A percentile compares a stretch with the other conserved stretches of the same genome.
phyloP scores from a whole-genome alignment of 23 tunicate species.

The Halocynthia roretzi region DNA sequence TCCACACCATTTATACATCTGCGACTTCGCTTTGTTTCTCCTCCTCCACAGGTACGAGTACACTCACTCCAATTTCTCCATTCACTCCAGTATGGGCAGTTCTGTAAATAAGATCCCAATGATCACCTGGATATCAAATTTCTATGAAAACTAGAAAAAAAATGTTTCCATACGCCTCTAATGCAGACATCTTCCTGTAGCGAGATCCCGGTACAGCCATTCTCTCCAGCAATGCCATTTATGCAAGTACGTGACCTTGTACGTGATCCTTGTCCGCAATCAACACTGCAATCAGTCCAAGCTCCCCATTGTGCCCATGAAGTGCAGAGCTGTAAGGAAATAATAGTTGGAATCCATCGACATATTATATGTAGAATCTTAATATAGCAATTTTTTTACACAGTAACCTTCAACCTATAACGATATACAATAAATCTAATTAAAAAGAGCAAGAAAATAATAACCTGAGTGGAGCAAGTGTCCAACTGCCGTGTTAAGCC shows the following conservation, averaged over 20 bases:
- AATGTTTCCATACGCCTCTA: no score
- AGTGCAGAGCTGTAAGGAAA: slow-evolving; percentile 27
- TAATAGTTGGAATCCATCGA: no score
- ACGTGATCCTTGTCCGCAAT: slow-evolving; percentile 65
- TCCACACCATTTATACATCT: slow-evolving; percentile 40
- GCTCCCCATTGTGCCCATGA: slow-evolving; percentile 62
- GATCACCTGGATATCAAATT: not conserved
- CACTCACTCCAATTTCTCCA: slow-evolving; percentile 48
- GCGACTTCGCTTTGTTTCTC: slow-evolving; percentile 34
- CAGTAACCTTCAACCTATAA: no score
- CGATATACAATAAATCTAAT: no score
- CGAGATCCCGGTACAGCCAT: slow-evolving; percentile 39
- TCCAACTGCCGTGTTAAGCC: not conserved
- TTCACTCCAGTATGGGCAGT: slow-evolving; percentile 44
- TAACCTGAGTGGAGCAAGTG: not conserved
- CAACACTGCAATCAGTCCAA: slow-evolving; percentile 49
- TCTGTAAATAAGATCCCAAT: slow-evolving; percentile 20
- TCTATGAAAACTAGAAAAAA: no score
- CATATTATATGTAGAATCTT: no score
- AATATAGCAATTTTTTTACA: no score
- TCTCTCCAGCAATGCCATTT: slow-evolving; percentile 26
- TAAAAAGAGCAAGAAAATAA: not conserved
- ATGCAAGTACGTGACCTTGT: slow-evolving; percentile 46
- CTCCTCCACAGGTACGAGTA: slow-evolving; percentile 63
- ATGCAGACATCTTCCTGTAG: slow-evolving; percentile 36